Evolutionary conservation across 37 sponge, comb jelly and placozoan genomes (phyloP), one percentile per base, ranked within the genome.

Genomic region (Diacarnus erythraeanus): DNA sequence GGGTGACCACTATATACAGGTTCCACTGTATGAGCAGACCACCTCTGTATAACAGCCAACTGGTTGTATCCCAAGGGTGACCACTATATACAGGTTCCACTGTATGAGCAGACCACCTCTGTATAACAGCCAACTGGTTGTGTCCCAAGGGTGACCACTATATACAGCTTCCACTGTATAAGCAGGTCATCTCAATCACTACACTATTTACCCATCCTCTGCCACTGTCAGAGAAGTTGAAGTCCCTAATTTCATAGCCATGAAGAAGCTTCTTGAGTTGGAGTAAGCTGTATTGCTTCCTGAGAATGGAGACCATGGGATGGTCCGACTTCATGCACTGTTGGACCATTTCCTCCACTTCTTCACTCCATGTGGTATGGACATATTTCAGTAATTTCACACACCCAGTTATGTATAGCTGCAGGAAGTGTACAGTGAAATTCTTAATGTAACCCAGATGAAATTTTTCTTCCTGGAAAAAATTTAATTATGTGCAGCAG

Each of bases 311-410:
- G 41, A 54, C 76, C 78, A 43, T 40, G 35, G 91, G 79, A 17
- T 75, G 83, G 10, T 56, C 70, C 38, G 58, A 26, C 29, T 39
- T 0, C 0, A 87, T 71, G 47, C 81, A 80, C 40, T 71, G 51
- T 59, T 80, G 84, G 12, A 92, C 84, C 59, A 87, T 69, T 17
- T 63, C 72, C 59, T 84, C 85, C 73, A 92, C 88, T 27, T 27
- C 66, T 35, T 75, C 61, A 61, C 81, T 84, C 92, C 92, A 92
- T 2, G 80, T 69, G 27, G 65, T 57, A 1, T 25, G 79, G 18
- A 69, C 74, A 31, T 75, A 56, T 22, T 38, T 73, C 30, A 87
- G 74, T 5, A 92, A 41, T 72, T 87, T 85, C 25, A 79, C 59
- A 65, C 84, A 81, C 0, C 67, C 91, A 25, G 40, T 59, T 37